Conservation (phyloP, 2,888 invertebrate species). For the Tenthredo scrophulariae region DNA sequence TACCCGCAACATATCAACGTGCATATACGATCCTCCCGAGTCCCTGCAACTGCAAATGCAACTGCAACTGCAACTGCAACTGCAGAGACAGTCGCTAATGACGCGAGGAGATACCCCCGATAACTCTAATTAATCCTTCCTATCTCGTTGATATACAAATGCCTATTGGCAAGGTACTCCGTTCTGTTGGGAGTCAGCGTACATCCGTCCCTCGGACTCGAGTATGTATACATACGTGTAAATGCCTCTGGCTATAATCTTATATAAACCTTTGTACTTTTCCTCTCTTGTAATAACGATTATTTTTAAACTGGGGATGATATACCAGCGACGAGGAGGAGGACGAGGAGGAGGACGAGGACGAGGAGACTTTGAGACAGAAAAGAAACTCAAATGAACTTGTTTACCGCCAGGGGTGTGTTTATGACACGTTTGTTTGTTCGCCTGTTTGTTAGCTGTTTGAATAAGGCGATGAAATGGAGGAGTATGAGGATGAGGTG, state of each 20-base stretch:
- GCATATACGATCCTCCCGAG: neutral
- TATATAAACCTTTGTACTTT: constrained; percentile 3
- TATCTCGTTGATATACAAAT: constrained; percentile 76
- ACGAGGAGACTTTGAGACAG: neutral
- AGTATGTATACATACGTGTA: neutral
- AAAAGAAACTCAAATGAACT: constrained; percentile 22
- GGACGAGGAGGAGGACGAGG: no score
- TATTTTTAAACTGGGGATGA: neutral
- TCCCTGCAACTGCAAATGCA: neutral
- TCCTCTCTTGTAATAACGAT: neutral
- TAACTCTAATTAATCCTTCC: constrained; percentile 77
- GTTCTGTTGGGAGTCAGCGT: neutral
- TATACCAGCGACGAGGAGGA: neutral
- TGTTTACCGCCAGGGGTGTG: constrained; percentile 66
- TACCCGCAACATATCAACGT: no score
- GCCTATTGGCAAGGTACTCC: constrained; percentile 60
- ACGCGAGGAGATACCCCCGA: constrained; percentile 75
- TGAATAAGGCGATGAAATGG: constrained; percentile 10
- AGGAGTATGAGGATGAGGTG: neutral
- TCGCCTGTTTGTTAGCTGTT: constrained; percentile 39
- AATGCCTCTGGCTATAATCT: neutral
- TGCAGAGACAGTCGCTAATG: constrained; percentile 75
- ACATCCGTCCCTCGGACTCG: neutral
- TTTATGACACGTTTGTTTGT: constrained; percentile 74
- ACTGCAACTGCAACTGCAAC: constrained; percentile 60